Percentiles rank a stretch among this genome's conserved stretches.
Conservation (phyloP, 2,888 invertebrate species). For the Crioceris asparagi region DNA sequence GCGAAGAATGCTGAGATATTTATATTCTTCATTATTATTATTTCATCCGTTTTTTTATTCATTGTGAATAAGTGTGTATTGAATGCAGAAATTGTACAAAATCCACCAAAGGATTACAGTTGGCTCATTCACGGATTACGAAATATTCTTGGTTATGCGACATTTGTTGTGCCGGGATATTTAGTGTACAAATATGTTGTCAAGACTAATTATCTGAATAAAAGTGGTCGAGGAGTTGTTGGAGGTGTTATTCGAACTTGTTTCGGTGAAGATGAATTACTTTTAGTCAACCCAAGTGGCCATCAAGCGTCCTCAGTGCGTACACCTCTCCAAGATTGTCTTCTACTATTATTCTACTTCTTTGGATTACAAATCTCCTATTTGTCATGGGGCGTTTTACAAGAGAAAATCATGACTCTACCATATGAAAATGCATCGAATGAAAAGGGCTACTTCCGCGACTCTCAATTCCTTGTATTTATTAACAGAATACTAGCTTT, state of each 20-base stretch:
- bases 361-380: slow-evolving; percentile 83
- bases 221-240: slow-evolving; percentile 45
- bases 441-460: slow-evolving; percentile 62
- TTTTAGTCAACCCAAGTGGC: slow-evolving; percentile 24
- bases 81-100: slow-evolving; percentile 34
- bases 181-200: slow-evolving; percentile 72
- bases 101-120: slow-evolving; percentile 44
- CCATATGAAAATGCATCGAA: slow-evolving; percentile 54
- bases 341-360: slow-evolving; percentile 67
- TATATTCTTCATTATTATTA: slow-evolving; percentile 25
- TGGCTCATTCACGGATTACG: slow-evolving; percentile 70
- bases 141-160: slow-evolving; percentile 79
- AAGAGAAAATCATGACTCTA: slow-evolving; percentile 97
- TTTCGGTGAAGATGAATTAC: slow-evolving; percentile 41
- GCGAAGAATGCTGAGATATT: slow-evolving; percentile 37
- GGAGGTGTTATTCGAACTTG: slow-evolving; percentile 41
- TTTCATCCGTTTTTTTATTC: slow-evolving; percentile 19
- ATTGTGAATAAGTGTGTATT: slow-evolving; percentile 30
- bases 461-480: slow-evolving; percentile 96
- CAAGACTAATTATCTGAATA: slow-evolving; percentile 69
- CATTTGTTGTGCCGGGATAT: slow-evolving; percentile 78
- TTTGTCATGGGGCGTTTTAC: slow-evolving; percentile 90
- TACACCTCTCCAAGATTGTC: slow-evolving; percentile 47
- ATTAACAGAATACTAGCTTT: slow-evolving; percentile 87
- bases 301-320: slow-evolving; percentile 24